Base-by-base conservation (phyloP, 2,797 vertebrate species). In the Pseudochromis fuscus region DNA sequence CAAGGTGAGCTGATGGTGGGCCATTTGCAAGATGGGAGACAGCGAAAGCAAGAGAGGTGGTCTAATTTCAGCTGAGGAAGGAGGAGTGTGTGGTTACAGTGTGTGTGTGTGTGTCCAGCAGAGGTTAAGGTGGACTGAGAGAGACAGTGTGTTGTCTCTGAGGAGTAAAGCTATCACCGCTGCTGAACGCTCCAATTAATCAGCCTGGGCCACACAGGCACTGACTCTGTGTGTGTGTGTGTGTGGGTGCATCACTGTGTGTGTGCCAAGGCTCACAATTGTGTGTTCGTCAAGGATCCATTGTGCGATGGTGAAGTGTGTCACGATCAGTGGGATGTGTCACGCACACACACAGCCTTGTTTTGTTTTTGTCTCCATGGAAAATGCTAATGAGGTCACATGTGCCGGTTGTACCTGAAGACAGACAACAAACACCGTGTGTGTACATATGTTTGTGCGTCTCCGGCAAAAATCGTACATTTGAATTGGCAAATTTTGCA, bases 141-240 rank as follows among this genome's bases (percentile, higher is more conserved):
- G 76, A 78, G 85, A 88, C 81, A 68, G 86, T 72, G 84, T 72
- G 85, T 87, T 88, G 87, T 88, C 92, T 90, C 90, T 33, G 71
- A 91, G 88, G 91, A 88, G 58, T 61, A 64, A 75, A 90, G 87
- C 91, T 76, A 91, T 93, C 88, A 89, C 74, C 2, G n/a, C 75
- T 8, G 52, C 78, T 91, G 83, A 92, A 89, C 55, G 55, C 77
- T 81, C 67, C 89, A 91, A 93, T 92, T 91, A 91, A 92, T 93
- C 92, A 93, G 57, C 68, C 52, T 0, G n/a, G 72, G 81, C 85
- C 82, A 80, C 81, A 75, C 72, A 66, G 35, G 63, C 65, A 16
- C 72, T 52, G 28, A 1, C 21, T 44, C 7, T 63, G 64, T 72
- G 45, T 57, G 27, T 37, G 53, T 58, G 61, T 40, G 27, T 10